Evolutionary conservation across 2,888 invertebrate genomes (phyloP).

Genomic region (Eurois occulta): DNA sequence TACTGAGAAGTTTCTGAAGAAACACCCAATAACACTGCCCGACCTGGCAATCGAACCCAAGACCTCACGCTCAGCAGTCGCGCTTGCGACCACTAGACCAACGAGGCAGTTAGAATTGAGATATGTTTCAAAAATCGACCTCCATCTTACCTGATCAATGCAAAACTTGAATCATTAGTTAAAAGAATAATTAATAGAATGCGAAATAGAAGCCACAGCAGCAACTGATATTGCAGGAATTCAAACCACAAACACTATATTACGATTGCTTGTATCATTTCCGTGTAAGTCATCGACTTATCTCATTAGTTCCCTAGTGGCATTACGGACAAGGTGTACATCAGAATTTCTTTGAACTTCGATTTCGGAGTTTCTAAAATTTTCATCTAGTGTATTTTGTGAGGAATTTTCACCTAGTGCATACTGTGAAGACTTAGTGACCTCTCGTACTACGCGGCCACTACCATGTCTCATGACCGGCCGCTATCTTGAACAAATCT

Average conservation of each 20-base stretch:
- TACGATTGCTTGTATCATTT: conserved; percentile 21
- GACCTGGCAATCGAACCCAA: too few species aligned
- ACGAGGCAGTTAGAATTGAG: too few species aligned
- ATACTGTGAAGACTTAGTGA: too few species aligned
- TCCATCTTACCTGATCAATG: neutral
- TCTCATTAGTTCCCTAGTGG: neutral
- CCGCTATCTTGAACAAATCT: too few species aligned
- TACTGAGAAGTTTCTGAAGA: too few species aligned
- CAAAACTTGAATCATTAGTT: neutral
- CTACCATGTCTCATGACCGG: too few species aligned
- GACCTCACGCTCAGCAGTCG: too few species aligned
- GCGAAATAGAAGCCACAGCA: neutral
- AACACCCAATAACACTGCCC: too few species aligned
- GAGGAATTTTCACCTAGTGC: neutral
- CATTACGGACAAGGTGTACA: neutral
- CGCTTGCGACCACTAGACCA: too few species aligned
- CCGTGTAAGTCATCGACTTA: neutral
- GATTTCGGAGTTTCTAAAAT: neutral
- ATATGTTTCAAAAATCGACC: neutral
- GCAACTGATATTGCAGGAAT: conserved; percentile 28
- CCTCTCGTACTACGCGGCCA: too few species aligned
- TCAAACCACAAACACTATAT: conserved; percentile 29
- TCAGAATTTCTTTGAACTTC: neutral
- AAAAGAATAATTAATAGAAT: conserved; percentile 1
- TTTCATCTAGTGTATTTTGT: neutral